Evolutionary conservation across 2,797 vertebrate species (phyloP).

Genomic region (Distichodus sexfasciatus): DNA sequence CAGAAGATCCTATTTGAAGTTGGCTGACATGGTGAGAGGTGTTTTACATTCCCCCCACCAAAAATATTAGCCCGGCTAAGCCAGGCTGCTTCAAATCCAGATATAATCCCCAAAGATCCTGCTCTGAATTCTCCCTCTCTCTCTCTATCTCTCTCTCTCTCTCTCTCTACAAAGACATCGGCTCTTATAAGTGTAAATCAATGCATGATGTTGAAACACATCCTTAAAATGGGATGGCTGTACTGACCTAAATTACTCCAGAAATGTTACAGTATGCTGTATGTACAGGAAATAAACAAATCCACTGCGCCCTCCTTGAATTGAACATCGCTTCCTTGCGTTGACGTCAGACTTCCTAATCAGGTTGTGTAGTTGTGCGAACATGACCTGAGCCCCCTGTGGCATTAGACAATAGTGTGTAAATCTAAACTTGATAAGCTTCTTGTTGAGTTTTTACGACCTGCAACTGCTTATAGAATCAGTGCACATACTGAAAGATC

Average conservation of each 20-base stretch:
- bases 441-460: constrained; percentile 28
- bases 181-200: constrained; percentile 36
- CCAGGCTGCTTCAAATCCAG: constrained; percentile 61
- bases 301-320: background rate
- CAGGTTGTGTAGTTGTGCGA: background rate
- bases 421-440: constrained; percentile 26
- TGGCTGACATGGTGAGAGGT: constrained; percentile 30
- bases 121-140: constrained; percentile 67
- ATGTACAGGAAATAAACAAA: background rate
- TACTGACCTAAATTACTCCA: background rate
- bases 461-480: constrained; percentile 35
- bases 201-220: background rate
- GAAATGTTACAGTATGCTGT: background rate
- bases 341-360: background rate
- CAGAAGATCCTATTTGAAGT: constrained; percentile 16
- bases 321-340: background rate
- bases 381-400: constrained; percentile 17
- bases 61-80: constrained; percentile 63
- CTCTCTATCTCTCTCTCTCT: constrained; percentile 47
- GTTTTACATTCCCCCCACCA: constrained; percentile 45
- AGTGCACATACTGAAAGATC: constrained; percentile 25
- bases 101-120: constrained; percentile 73
- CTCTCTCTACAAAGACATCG: constrained; percentile 68
- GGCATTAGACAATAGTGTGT: constrained; percentile 31
- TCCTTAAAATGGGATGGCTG: background rate